Base-by-base conservation (phyloP, 2,113 vertebrate species). In the Salvelinus alpinus region DNA sequence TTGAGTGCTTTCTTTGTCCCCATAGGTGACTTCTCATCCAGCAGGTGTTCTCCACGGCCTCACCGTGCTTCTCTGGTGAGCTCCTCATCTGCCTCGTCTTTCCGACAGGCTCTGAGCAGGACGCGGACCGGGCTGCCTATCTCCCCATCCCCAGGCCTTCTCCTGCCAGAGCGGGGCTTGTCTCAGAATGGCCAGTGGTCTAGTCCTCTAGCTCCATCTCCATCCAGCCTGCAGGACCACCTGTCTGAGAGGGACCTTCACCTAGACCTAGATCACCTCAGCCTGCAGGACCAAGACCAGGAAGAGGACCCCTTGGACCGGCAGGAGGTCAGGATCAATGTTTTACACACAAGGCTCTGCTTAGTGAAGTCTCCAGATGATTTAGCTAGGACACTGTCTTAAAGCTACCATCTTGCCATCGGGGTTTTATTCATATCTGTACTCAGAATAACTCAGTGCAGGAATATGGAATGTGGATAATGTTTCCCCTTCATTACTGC, bases 281-380 rank as follows among this genome's bases (percentile, higher is more conserved):
- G 47, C 62, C 44, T 90, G 51, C 86, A 83, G n/a, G 93, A 91
- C 59, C 60, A 57, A 18, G n/a, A 70, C 0, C 60, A 57, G 3
- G 38, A 70, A 0, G 89, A 94, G 24, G 95, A 97, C 78, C 91
- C 90, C 18, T 92, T 95, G 60, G 96, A 99, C 78, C 94, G 92
- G 25, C 93, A 97, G 65, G 97, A 98, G 96, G 97, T 97, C 84
- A 88, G 93, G 44, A 81, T 24, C 68, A 5, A 12, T 34, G 12
- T 59, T 22, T 70, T 38, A 47, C 20, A 16, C 14, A 16, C n/a
- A 62, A 22, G 59, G 59, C 8, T 62, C 0, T 54, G 51, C 51
- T 54, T 54, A 54, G 38, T 11, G 38, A 57, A 57, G 20, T n/a
- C 59, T 62, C 59, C 59, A 54, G 16, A 14, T 54, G 51, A 54